phyloP scores from a whole-genome alignment of 2,113 vertebrate species.

The Esox niger region DNA sequence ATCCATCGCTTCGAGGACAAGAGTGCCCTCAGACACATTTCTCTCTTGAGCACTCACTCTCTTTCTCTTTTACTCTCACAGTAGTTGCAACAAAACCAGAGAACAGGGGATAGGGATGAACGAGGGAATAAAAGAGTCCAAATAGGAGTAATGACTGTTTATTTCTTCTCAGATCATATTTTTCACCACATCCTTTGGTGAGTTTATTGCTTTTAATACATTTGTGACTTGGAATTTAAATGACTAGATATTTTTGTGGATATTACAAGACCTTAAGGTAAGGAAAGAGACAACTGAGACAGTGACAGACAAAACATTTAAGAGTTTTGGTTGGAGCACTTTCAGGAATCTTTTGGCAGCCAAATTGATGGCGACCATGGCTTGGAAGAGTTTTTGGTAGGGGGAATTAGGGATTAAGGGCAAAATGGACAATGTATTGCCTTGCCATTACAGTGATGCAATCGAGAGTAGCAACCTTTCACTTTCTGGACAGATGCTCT shows the following conservation, averaged over 20 bases:
- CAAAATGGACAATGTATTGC: too few relatives aligned
- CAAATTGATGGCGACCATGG: constrained; percentile 36
- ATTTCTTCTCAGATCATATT: constrained; percentile 25
- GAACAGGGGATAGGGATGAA: constrained; percentile 56
- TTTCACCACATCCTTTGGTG: constrained; percentile 46
- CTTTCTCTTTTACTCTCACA: constrained; percentile 35
- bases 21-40: constrained; percentile 75
- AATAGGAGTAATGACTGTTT: constrained; percentile 43
- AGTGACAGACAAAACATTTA: not conserved
- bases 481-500: too few relatives aligned
- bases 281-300: too few relatives aligned
- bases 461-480: too few relatives aligned
- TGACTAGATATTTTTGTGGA: too few relatives aligned
- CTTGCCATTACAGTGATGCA: too few relatives aligned
- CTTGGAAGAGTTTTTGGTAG: not conserved
- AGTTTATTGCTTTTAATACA: constrained; percentile 39
- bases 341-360: not conserved
- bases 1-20: constrained; percentile 70
- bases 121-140: constrained; percentile 55
- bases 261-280: too few relatives aligned
- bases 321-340: not conserved
- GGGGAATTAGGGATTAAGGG: too few relatives aligned
- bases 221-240: not conserved
- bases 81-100: constrained; percentile 71
- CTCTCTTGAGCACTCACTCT: constrained; percentile 66